A percentile compares a stretch with the other conserved stretches of the same genome.
phyloP scores from a whole-genome alignment of 1,140 invertebrate species.

The Neodiprion lecontei region DNA sequence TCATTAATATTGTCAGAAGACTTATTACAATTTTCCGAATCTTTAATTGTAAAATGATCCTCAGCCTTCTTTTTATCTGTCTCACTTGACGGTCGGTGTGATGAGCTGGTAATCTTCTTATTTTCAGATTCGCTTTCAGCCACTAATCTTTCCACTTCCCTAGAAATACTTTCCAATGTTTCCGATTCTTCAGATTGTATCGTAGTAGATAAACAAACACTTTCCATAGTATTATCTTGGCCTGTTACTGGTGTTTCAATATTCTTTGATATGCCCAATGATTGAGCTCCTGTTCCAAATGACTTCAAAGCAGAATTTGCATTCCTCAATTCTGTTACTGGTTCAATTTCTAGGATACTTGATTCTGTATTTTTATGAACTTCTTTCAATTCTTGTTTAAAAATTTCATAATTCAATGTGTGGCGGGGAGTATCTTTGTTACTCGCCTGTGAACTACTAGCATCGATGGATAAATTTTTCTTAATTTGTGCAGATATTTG shows the following conservation, averaged over 20 bases:
- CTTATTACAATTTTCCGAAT: conserved; percentile 17
- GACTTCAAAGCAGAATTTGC: background rate
- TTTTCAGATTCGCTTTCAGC: conserved; percentile 22
- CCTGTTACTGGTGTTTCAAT: background rate
- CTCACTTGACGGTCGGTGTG: background rate
- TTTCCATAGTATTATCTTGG: background rate
- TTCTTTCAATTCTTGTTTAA: background rate
- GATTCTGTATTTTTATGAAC: background rate
- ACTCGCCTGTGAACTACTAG: background rate
- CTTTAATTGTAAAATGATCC: background rate
- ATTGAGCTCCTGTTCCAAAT: background rate
- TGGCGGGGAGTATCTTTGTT: background rate
- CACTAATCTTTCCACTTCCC: conserved; percentile 48
- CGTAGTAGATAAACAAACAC: background rate
- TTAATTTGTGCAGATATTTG: background rate
- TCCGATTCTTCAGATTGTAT: conserved; percentile 38
- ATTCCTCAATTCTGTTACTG: background rate
- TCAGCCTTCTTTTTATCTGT: background rate
- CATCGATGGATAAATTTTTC: background rate
- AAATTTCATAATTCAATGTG: background rate
- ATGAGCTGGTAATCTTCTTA: background rate
- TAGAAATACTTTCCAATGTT: conserved; percentile 50
- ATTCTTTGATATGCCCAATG: background rate
- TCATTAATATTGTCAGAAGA: conserved; percentile 4
- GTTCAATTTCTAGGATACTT: too few relatives aligned